Percentiles rank a stretch among this genome's conserved stretches.
phyloP scores from a whole-genome alignment of 2,888 invertebrate genomes.

The Lithosia quadra region DNA sequence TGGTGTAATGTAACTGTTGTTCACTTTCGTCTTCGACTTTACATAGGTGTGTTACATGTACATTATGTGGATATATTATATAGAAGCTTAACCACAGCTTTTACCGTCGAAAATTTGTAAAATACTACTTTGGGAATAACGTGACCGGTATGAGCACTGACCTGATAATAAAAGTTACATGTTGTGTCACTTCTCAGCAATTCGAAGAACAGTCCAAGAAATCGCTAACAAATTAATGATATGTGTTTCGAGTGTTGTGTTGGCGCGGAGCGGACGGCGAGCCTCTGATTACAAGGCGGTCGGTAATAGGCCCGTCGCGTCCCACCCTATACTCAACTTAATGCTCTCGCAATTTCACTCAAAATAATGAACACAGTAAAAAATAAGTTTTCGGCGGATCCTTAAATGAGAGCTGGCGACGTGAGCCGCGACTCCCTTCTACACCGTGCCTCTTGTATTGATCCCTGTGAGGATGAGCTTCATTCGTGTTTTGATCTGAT shows the following conservation, averaged over 20 bases:
- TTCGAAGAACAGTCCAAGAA: slow-evolving; percentile 61
- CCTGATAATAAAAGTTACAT: slow-evolving; percentile 41
- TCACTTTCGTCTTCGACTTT: no score
- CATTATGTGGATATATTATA: neutral
- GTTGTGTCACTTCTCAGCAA: slow-evolving; percentile 52
- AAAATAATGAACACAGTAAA: slow-evolving; percentile 84
- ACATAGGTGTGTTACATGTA: no score
- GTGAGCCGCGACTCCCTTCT: slow-evolving; percentile 62
- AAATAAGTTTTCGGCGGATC: slow-evolving; percentile 76
- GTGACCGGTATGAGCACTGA: slow-evolving; percentile 23
- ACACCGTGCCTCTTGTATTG: slow-evolving; percentile 60
- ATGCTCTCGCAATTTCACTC: slow-evolving; percentile 87
- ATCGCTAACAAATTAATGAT: slow-evolving; percentile 82
- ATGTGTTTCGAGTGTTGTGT: slow-evolving; percentile 62
- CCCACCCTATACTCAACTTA: slow-evolving; percentile 86
- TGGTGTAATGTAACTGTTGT: neutral
- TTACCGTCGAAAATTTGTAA: slow-evolving; percentile 25
- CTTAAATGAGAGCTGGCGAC: slow-evolving; percentile 75
- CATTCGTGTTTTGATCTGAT: slow-evolving; percentile 64
- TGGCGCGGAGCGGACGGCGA: slow-evolving; percentile 68
- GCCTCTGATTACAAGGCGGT: slow-evolving; percentile 82
- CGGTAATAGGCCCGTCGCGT: slow-evolving; percentile 78
- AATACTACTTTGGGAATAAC: slow-evolving; percentile 14
- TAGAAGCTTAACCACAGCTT: slow-evolving; percentile 8
- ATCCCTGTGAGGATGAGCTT: slow-evolving; percentile 59